Evolutionary conservation across 2,797 vertebrate genomes (phyloP).

Genomic region (Melanogrammus aeglefinus): DNA sequence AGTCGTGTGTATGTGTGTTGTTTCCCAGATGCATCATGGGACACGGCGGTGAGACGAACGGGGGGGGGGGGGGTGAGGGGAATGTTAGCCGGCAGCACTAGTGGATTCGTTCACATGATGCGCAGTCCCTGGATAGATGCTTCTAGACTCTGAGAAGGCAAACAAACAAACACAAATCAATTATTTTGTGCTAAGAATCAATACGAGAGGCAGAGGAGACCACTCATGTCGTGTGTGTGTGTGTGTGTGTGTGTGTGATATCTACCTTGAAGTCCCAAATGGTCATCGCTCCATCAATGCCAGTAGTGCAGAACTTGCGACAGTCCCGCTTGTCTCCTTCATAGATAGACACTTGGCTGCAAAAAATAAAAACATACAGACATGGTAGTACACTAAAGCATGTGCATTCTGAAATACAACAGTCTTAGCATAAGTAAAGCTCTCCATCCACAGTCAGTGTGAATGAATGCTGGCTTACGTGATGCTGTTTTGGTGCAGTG

Average conservation of each 20-base stretch:
- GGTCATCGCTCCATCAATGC: constrained; percentile 98
- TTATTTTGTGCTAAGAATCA: constrained; percentile 9
- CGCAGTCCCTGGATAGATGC: constrained; percentile 95
- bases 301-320: constrained; percentile 99
- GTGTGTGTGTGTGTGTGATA: background rate
- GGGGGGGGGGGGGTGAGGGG: background rate
- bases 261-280: constrained; percentile 98
- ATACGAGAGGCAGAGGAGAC: background rate
- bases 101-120: constrained; percentile 89
- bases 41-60: constrained; percentile 13
- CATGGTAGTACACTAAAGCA: background rate
- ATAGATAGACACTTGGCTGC: constrained; percentile 98
- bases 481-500: constrained; percentile 95
- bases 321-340: constrained; percentile 98
- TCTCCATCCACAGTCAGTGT: background rate
- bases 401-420: background rate
- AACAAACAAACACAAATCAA: constrained; percentile 25
- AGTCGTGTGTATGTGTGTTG: constrained; percentile 38
- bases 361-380: constrained; percentile 13
- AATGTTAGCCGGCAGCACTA: constrained; percentile 53
- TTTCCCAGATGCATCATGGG: constrained; percentile 59
- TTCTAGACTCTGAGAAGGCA: constrained; percentile 86
- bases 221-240: background rate
- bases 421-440: background rate
- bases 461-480: constrained; percentile 75